Percentiles rank a stretch among this genome's conserved stretches.
These are phyloP conservation scores for Nematopogon swammerdamellus DNA, from an alignment of 2,888 invertebrate genomes.

Conservation along the genomic window DNA sequence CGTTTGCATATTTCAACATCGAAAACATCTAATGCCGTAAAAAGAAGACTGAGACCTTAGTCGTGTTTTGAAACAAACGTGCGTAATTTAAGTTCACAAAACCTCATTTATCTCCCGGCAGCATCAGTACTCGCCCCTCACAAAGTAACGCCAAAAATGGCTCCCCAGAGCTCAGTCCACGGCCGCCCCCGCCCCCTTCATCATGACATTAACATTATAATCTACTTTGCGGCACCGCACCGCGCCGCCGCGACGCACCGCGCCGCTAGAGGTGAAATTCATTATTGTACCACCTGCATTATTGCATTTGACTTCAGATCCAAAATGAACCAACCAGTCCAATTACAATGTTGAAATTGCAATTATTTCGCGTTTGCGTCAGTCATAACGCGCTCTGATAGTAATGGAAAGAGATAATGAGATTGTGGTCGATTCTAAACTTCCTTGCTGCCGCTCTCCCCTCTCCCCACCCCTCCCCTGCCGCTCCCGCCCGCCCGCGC, in stretches of 20 bases:
- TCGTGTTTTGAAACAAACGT: not conserved
- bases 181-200: not conserved
- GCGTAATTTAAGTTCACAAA: not conserved
- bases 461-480: too few species aligned
- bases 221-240: conserved; percentile 41
- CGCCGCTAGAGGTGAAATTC: conserved; percentile 41
- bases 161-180: not conserved
- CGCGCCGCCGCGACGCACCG: too few species aligned
- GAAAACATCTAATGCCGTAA: too few species aligned
- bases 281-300: conserved; percentile 45
- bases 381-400: not conserved
- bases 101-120: not conserved
- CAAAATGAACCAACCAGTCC: not conserved
- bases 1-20: too few species aligned
- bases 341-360: not conserved
- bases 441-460: too few species aligned
- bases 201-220: conserved; percentile 51
- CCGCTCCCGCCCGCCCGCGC: too few species aligned
- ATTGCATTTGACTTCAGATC: conserved; percentile 39
- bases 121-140: not conserved
- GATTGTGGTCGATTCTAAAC: not conserved
- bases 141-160: not conserved
- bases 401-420: not conserved
- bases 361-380: not conserved
- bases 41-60: not conserved